Base-by-base conservation (phyloP, 1,140 invertebrate species). In the Drosophila tristis region DNA sequence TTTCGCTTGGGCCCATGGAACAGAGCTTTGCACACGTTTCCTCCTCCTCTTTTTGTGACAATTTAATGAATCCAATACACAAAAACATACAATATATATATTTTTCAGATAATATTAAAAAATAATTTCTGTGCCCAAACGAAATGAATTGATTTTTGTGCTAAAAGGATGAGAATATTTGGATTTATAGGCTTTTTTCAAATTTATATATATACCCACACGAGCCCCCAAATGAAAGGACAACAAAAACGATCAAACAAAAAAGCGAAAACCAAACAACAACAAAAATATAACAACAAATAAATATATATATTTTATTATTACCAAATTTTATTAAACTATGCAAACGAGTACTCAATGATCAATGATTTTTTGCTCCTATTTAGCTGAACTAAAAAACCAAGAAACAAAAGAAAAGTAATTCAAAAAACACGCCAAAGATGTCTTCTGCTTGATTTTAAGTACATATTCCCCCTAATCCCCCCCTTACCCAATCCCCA, bases 381-480 rank as follows among this genome's bases (percentile, higher is more conserved):
- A 87, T 90, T 80, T 90, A 89, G 80, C 80, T 74, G 61, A 79
- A 78, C 78, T 76, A 78, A 74, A 74, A 57, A 73, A 57, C 70
- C 39, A 58, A 39, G 35, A 56, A 56, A 43, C 16, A 56, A 62
- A 54, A 50, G 15, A n/a, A 60, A 71, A 50, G 15, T 49, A 72
- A 63, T 29, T 6, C 50, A 67, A 64, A 60, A 74, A 82, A 87
- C 84, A 89, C 85, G 79, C 84, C 84, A 87, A 87, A 87, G 84
- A 87, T 89, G 84, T 87, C 84, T 87, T 87, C 84, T 87, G 84
- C 84, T 87, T 87, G 68, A 71, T 89, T 87, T 84, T 77, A 87
- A 87, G 82, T 89, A 84, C 53, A 65, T 85, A 73, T 49, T 59
- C 72, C 35, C 35, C 26, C 5, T 1, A 29, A 7, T 2, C 26